phyloP scores from a whole-genome alignment of 1,140 invertebrate species.

The Thereuonema tuberculata region DNA sequence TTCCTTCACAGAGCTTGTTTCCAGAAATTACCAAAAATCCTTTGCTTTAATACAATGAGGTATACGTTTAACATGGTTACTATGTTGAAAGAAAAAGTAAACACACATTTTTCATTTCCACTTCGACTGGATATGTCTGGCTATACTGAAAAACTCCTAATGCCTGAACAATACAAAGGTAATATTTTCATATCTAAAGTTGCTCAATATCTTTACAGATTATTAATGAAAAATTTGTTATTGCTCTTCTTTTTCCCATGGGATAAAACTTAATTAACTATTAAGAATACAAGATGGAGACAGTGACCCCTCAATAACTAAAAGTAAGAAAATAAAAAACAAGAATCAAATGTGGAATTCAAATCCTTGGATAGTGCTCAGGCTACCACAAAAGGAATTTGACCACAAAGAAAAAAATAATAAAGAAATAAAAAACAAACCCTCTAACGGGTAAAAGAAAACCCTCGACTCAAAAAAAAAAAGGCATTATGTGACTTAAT shows the following conservation, averaged over 20 bases:
- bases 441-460: no score
- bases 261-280: not conserved
- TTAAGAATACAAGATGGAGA: no score
- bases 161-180: conserved; percentile 68
- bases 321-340: no score
- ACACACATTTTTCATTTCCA: conserved; percentile 95
- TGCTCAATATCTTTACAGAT: not conserved
- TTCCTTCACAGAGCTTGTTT: conserved; percentile 93
- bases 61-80: conserved; percentile 97
- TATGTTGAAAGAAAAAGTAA: conserved; percentile 93
- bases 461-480: no score
- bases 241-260: conserved; percentile 1
- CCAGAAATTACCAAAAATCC: conserved; percentile 78
- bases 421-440: no score
- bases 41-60: conserved; percentile 96
- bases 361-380: no score
- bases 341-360: no score
- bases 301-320: no score
- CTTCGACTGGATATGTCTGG: conserved; percentile 81
- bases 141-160: conserved; percentile 85
- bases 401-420: no score
- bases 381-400: no score
- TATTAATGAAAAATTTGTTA: not conserved
- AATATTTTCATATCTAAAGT: not conserved
- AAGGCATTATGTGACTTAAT: no score